Evolutionary conservation across 2,113 vertebrate species (phyloP), one percentile per base, ranked within the genome.

Genomic region (Larimichthys polyactis): DNA sequence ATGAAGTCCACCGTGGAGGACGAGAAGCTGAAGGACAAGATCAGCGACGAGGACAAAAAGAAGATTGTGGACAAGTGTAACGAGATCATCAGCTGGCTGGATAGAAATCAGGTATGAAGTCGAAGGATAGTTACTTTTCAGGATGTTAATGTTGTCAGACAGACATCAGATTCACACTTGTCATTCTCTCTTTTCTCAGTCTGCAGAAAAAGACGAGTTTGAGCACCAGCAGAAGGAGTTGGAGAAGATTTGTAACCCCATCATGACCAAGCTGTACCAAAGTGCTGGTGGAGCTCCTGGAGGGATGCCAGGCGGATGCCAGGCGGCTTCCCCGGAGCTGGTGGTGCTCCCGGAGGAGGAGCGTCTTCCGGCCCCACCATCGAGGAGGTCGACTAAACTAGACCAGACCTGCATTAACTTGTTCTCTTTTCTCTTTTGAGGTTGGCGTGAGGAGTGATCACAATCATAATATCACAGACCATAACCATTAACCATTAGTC

Each of bases 151-250:
- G 9, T 4, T n/a, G 24, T 43, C 27, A 1, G 4, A 9, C 20
- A 10, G 20, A 16, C 11, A 6, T 36, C 1, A 8, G n/a, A 68
- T 24, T 20, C 4, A 43, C 36, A 11, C 8, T 48, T 0, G 9
- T 55, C 11, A n/a, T 59, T 16, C 2, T 51, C 4, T 54, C 20
- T 40, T 29, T 59, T 43, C 7, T 58, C 64, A 95, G 95, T 96
- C 96, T 1, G 97, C 97, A 1, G 97, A 98, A 62, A 98, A 98
- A 78, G 97, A 99, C 0, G 97, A 99, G 87, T 98, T 98, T 76
- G 97, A 99, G 79, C 97, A 99, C 74, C 97, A 98, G 79, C 97
- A 98, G 93, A 98, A 98, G 24, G 97, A 99, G 81, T 87, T 98
- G 90, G 97, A 99, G 90, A 95, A 94, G 78, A 14, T 95, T 49